phyloP scores from a whole-genome alignment of 2,888 invertebrate species.

The Odontocerum albicorne region DNA sequence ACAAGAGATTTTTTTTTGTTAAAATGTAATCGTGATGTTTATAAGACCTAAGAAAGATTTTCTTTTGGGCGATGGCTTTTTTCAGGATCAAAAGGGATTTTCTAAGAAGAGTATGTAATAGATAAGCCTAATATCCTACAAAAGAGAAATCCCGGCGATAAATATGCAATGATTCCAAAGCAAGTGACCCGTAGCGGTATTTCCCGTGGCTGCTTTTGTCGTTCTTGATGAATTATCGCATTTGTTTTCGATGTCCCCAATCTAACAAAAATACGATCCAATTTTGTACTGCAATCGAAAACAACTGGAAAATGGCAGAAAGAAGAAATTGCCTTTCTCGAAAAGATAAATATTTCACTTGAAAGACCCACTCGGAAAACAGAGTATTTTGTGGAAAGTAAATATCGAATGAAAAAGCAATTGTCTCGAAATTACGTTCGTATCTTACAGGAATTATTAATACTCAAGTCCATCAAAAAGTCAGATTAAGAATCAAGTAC shows the following conservation, averaged over 20 bases:
- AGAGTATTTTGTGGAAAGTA: slow-evolving; percentile 18
- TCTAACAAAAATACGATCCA: slow-evolving; percentile 30
- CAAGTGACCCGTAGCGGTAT: slow-evolving; percentile 12
- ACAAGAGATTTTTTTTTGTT: too few species aligned
- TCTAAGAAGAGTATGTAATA: too few species aligned
- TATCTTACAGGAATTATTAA: slow-evolving; percentile 13
- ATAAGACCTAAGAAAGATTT: too few species aligned
- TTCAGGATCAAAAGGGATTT: too few species aligned
- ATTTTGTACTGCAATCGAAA: slow-evolving; percentile 35
- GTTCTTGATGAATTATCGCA: slow-evolving; percentile 24
- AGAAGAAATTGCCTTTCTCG: slow-evolving; percentile 35
- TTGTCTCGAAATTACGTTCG: slow-evolving; percentile 25
- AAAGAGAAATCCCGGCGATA: too few species aligned
- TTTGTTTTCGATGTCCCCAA: slow-evolving; percentile 24
- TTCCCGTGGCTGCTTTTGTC: slow-evolving; percentile 7
- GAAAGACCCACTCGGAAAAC: slow-evolving; percentile 22
- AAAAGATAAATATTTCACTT: slow-evolving; percentile 34
- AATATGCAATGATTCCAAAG: not conserved
- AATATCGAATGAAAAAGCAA: slow-evolving; percentile 20
- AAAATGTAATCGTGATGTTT: too few species aligned
- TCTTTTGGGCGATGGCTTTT: too few species aligned
- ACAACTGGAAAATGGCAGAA: slow-evolving; percentile 32
- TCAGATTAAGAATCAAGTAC: too few species aligned
- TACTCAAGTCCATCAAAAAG: too few species aligned
- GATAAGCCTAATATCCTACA: too few species aligned